Percentiles rank a stretch among this genome's conserved stretches.
phyloP scores from a whole-genome alignment of 2,113 vertebrate genomes.

The Malurus melanocephalus region DNA sequence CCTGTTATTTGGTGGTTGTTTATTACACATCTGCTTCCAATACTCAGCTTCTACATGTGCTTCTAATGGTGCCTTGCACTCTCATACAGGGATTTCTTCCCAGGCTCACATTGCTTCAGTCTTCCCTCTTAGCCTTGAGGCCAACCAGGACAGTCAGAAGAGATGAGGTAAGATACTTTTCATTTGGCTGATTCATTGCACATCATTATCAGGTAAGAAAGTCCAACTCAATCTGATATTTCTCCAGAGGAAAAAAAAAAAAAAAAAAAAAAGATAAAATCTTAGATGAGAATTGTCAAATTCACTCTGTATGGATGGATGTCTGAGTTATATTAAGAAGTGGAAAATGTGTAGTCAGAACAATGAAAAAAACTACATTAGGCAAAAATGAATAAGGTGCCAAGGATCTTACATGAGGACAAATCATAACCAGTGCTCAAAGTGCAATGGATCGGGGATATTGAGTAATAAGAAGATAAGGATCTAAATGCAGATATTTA shows the following conservation, averaged over 20 bases:
- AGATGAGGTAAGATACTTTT: conserved; percentile 1
- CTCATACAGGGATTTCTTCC: neutral
- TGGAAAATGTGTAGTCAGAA: conserved; percentile 34
- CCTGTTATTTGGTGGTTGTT: neutral
- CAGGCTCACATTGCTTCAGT: neutral
- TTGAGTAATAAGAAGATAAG: conserved; percentile 43
- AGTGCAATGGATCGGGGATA: neutral
- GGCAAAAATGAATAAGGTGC: conserved; percentile 51
- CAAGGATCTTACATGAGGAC: conserved; percentile 42
- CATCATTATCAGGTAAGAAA: conserved; percentile 23
- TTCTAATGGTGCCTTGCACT: neutral
- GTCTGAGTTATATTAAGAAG: conserved; percentile 58
- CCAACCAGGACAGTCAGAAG: neutral
- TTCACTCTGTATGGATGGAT: conserved; percentile 49
- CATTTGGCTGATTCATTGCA: conserved; percentile 19
- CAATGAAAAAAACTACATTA: conserved; percentile 54
- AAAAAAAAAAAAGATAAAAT: conserved; percentile 31
- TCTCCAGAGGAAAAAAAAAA: neutral
- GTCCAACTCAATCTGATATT: neutral
- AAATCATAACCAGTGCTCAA: conserved; percentile 53
- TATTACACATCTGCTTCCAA: neutral
- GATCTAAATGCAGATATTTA: conserved; percentile 49
- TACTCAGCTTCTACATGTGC: neutral
- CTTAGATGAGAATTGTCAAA: conserved; percentile 58
- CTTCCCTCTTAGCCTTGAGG: neutral